These are phyloP conservation scores for Tribolium madens DNA, from an alignment of 1,140 invertebrate genomes.

Conservation along the genomic window DNA sequence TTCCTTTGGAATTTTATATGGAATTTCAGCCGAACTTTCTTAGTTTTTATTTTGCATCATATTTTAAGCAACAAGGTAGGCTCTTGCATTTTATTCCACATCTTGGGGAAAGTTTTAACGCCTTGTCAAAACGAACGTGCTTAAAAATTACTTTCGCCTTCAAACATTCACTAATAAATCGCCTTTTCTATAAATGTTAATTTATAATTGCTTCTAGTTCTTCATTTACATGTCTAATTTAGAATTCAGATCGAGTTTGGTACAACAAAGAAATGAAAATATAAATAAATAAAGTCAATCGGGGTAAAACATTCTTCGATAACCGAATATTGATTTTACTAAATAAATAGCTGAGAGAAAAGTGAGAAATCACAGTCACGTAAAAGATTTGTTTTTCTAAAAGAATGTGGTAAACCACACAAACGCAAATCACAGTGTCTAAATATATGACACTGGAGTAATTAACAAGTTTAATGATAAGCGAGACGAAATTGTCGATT, in stretches of 20 bases:
- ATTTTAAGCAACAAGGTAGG: constrained; percentile 15
- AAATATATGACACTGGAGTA: neutral
- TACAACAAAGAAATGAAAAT: neutral
- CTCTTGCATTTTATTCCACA: constrained; percentile 24
- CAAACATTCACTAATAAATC: neutral
- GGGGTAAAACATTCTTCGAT: constrained; percentile 8
- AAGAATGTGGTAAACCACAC: neutral
- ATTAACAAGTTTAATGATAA: neutral
- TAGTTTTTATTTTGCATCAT: constrained; percentile 28
- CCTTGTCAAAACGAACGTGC: constrained; percentile 15
- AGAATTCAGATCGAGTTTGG: neutral
- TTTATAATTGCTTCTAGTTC: constrained; percentile 5
- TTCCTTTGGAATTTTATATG: constrained; percentile 30
- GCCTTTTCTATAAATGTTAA: neutral
- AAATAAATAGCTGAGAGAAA: constrained; percentile 19
- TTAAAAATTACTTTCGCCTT: constrained; percentile 5
- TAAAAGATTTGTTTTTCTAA: constrained; percentile 26
- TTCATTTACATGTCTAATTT: constrained; percentile 6
- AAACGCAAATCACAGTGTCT: neutral
- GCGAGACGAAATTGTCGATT: neutral
- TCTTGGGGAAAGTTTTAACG: constrained; percentile 23
- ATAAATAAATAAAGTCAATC: constrained; percentile 12
- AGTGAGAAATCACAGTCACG: constrained; percentile 21
- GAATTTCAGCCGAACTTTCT: constrained; percentile 6
- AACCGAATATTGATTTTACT: constrained; percentile 31